Conservation (phyloP, 2,888 invertebrate species). For the Caenorhabditis sp. region DNA sequence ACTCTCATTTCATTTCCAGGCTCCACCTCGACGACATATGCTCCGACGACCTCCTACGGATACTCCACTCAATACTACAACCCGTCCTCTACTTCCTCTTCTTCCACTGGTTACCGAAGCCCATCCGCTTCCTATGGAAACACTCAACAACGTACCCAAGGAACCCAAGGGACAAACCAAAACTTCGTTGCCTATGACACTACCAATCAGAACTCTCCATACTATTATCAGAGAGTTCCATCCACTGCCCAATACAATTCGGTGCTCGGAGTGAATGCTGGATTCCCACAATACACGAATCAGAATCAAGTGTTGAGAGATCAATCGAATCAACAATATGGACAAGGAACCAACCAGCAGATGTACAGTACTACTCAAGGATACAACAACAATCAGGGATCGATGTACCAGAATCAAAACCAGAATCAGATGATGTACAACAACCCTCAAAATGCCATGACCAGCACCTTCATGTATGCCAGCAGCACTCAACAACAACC, state of each 20-base stretch:
- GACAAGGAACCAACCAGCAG: constrained; percentile 13
- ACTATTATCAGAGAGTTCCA: constrained; percentile 59
- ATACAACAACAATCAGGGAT: constrained; percentile 22
- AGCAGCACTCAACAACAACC: constrained; percentile 25
- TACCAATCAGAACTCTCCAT: constrained; percentile 56
- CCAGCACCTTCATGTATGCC: constrained; percentile 25
- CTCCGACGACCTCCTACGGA: constrained; percentile 44
- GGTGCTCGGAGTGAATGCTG: constrained; percentile 59
- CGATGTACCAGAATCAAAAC: constrained; percentile 8
- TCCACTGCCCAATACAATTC: constrained; percentile 62
- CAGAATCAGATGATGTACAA: constrained; percentile 26
- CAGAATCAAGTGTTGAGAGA: constrained; percentile 14
- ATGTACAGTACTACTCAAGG: constrained; percentile 39
- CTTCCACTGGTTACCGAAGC: constrained; percentile 29
- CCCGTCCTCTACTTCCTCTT: constrained; percentile 31
- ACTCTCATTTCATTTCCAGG: constrained; percentile 21
- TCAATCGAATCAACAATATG: constrained; percentile 24
- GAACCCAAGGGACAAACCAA: constrained; percentile 32
- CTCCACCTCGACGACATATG: constrained; percentile 45
- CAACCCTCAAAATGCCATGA: constrained; percentile 21
- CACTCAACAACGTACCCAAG: constrained; percentile 1
- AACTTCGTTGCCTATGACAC: constrained; percentile 54
- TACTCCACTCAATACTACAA: constrained; percentile 57
- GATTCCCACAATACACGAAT: constrained; percentile 51
- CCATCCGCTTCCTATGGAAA: constrained; percentile 24